These are phyloP conservation scores for Aphelenchoides fujianensis DNA, from an alignment of 1,140 invertebrate species.

Conservation along the genomic window DNA sequence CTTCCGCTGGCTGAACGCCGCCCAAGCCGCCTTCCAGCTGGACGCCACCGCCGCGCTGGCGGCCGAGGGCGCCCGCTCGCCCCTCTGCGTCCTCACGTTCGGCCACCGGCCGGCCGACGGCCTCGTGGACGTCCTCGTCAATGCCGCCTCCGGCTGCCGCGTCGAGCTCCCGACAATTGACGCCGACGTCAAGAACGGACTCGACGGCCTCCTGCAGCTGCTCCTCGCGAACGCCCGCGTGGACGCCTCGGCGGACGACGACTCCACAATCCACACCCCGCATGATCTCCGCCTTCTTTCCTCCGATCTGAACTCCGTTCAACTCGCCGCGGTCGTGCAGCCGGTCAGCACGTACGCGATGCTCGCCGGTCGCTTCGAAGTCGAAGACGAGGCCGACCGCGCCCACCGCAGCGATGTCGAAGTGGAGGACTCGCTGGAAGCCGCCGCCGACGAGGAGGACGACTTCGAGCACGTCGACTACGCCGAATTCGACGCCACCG, in stretches of 20 bases:
- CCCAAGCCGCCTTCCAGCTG: constrained; percentile 10
- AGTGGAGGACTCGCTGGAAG: constrained; percentile 10
- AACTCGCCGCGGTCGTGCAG: constrained; percentile 11
- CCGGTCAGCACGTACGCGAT: constrained; percentile 17
- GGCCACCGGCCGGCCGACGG: not conserved
- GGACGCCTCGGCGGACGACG: not conserved
- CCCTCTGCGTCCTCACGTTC: constrained; percentile 17
- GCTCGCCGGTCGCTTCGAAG: constrained; percentile 3
- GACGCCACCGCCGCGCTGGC: constrained; percentile 15
- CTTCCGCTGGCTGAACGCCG: constrained; percentile 22
- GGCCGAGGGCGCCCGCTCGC: not conserved
- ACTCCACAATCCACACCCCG: not conserved
- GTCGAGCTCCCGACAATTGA: not conserved
- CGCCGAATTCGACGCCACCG: not conserved
- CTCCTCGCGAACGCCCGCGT: constrained; percentile 20
- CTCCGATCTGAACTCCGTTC: constrained; percentile 19
- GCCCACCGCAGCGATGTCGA: not conserved
- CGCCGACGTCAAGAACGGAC: not conserved
- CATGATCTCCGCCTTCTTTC: not conserved
- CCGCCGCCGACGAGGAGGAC: too few relatives aligned
- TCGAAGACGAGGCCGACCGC: not conserved
- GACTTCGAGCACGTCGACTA: constrained; percentile 29
- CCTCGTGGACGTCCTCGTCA: constrained; percentile 21
- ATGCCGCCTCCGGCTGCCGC: constrained; percentile 3
- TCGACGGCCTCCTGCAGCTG: constrained; percentile 18